Base-by-base conservation (phyloP, 2,888 invertebrate species). In the Drosophila eohydei region DNA sequence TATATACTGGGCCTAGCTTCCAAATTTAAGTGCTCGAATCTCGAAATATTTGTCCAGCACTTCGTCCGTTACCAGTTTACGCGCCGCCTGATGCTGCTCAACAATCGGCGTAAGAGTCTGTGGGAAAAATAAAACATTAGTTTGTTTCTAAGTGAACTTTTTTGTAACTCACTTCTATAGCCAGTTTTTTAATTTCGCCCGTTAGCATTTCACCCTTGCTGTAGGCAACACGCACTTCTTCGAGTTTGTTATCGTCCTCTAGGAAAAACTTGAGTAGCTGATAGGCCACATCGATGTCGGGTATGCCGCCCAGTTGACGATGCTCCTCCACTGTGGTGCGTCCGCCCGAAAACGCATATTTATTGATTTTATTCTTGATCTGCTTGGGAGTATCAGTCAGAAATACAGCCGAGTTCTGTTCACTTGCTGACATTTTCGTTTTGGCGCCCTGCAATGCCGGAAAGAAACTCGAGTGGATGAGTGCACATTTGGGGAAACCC, bases 391-490 rank as follows among this genome's bases (percentile, higher is more conserved):
- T 97, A 89, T 99, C 99, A 4, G 96, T 98, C n/a, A 99, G 94
- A 93, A 96, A 99, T 81, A 99, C 97, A 0, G 99, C 97, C 0
- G 98, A 97, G 91, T 97, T 98, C 5, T 95, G 94, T 87, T 99
- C 98, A 85, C 98, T 98, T 14, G 99, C 97, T 11, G 98, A 98
- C 99, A 99, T 99, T 94, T 99, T 99, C 28, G 98, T 97, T 91
- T 97, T 97, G 0, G 99, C 97, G 1, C 99, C 99, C 93, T 99
- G 99, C 54, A 99, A 93, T 0, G 98, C 97, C 0, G 98, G 98
- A 78, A 98, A 96, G 94, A 99, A 98, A 69, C 95, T 94, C 16
- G 97, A 96, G 92, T 98, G 98, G 36, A 97, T 91, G 48, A 98
- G 93, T 5, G 98, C 95, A 61, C 99, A 98, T 93, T 99, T 98